Evolutionary conservation across 2,113 vertebrate genomes (phyloP).

Genomic region (Channa maculata): DNA sequence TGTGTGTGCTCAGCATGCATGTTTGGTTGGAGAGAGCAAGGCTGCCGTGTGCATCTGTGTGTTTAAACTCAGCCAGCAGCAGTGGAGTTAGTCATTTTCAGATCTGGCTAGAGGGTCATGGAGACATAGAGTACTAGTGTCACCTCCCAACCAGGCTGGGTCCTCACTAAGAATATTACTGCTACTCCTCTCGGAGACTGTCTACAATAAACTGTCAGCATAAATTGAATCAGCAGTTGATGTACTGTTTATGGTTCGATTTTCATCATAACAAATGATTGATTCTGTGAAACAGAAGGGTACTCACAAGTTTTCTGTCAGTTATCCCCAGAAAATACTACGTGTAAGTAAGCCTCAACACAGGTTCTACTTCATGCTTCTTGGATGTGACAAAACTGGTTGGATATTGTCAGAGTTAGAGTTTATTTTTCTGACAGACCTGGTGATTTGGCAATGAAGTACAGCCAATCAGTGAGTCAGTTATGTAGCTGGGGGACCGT

Average conservation of each 20-base stretch:
- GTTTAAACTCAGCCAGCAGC: constrained; percentile 21
- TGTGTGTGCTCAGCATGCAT: constrained; percentile 5
- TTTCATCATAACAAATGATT: not conserved
- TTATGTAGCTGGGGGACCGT: constrained; percentile 77
- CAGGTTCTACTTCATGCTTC: constrained; percentile 7
- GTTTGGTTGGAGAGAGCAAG: constrained; percentile 19
- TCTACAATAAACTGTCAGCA: not conserved
- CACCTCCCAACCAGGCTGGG: constrained; percentile 38
- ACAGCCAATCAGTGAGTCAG: constrained; percentile 76
- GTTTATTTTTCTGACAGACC: constrained; percentile 63
- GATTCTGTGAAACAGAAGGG: not conserved
- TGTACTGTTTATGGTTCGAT: not conserved
- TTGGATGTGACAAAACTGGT: constrained; percentile 2
- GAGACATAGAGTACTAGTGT: constrained; percentile 49
- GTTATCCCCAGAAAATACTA: not conserved
- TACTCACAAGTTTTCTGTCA: not conserved
- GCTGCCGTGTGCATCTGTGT: constrained; percentile 28
- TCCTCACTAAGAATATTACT: constrained; percentile 20
- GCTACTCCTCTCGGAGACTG: constrained; percentile 12
- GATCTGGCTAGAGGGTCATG: constrained; percentile 34
- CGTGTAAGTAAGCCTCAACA: not conserved
- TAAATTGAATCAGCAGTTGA: constrained; percentile 13
- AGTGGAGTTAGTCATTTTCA: constrained; percentile 43
- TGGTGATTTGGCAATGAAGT: constrained; percentile 68
- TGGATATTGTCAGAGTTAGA: not conserved